Conservation (phyloP, 2,113 vertebrate genomes). For the Xiphias gladius region DNA sequence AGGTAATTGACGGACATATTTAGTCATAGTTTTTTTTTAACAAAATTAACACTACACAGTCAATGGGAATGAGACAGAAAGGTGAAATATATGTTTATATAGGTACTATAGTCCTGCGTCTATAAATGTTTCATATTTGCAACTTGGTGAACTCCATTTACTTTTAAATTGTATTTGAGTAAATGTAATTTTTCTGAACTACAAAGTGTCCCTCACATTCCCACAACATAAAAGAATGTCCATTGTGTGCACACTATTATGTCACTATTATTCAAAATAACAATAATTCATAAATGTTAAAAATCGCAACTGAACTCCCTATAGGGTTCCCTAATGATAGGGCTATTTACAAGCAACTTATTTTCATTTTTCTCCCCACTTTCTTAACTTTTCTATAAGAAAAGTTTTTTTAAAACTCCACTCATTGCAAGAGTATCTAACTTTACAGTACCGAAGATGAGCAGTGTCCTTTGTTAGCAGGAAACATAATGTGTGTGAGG, state of each 20-base stretch:
- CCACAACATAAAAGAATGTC: not conserved
- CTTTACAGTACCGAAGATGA: not conserved
- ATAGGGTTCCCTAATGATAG: not conserved
- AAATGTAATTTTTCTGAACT: not conserved
- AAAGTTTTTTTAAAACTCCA: not conserved
- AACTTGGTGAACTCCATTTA: not conserved
- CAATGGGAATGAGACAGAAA: slow-evolving; percentile 23
- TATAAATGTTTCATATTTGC: not conserved
- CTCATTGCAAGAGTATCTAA: not conserved
- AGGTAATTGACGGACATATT: too few relatives aligned
- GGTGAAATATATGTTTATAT: not conserved
- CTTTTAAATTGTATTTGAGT: not conserved
- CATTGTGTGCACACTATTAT: not conserved
- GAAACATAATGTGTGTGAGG: not conserved
- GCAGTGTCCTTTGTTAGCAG: not conserved
- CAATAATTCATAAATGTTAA: not conserved
- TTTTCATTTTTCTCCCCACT: not conserved
- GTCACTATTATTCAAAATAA: not conserved
- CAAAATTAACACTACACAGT: not conserved
- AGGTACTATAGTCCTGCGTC: not conserved
- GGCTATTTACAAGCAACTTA: not conserved
- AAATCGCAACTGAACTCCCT: not conserved
- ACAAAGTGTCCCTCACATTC: not conserved
- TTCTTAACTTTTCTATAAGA: not conserved
- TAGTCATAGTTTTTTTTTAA: too few relatives aligned